Evolutionary conservation across 1,140 invertebrate genomes (phyloP), one percentile per base, ranked within the genome.

Genomic region (Bombus huntii): DNA sequence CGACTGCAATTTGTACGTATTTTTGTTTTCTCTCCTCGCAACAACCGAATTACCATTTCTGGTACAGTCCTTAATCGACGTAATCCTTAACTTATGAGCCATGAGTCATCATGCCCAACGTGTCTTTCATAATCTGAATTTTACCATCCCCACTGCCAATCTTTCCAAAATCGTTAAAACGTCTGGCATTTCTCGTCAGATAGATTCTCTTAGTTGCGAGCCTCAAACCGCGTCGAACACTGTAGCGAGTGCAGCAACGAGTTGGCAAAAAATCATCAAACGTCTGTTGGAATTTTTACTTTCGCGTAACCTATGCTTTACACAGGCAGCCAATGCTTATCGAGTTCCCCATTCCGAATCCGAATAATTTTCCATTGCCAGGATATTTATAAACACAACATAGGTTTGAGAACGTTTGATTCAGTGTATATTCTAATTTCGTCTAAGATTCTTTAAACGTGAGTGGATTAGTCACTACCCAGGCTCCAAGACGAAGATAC

Each of bases 131-230:
- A 62, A 62, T 12, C 3, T n/a, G 59, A n/a, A 62, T n/a, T 62
- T 62, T 12, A 13, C 28, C 28, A n/a, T 13, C 3, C 0, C 1
- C 28, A 13, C 59, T 13, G 0, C 10, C 28, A 13, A n/a, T 13
- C 28, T 62, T 62, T n/a, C 28, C 47, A 22, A 1, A 53, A 22
- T 53, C 6, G 47, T 53, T 53, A 8, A 53, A 53, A 53, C 47
- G 5, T 18, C 5, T 18, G 47, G 47, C 47, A 18, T 6, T 47
- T 47, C 47, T 47, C 47, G 47, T 6, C 47, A 47, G 8, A 53
- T 22, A 53, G 47, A 53, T 53, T 22, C 18, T 53, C 6, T 22
- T 8, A 53, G 31, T 31, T 31, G 31, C 31, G 31, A 31, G 18
- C 6, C 1, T 53, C 47, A 8, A 53, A 53, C 47, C 5, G 5